Evolutionary conservation across 2,797 vertebrate genomes (phyloP), one percentile per base, ranked within the genome.

Genomic region (Neosilurus mollespiculum): DNA sequence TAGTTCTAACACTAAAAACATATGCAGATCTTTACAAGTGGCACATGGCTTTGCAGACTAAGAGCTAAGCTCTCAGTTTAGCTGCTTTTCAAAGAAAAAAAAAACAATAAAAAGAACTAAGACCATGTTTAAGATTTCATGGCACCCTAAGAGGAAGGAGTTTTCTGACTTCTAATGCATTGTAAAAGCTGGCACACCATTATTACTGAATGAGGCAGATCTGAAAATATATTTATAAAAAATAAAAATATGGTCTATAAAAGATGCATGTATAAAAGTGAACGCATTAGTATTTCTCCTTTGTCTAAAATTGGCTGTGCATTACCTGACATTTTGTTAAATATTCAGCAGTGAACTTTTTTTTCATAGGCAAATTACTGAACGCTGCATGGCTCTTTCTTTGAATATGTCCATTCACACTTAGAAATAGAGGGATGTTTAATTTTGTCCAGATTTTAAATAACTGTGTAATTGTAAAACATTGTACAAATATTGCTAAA

Each of bases 101-200:
- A 54, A 70, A 53, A 64, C 69, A 69, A 84, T 79, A 80, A 84
- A 76, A 59, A 37, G 73, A 34, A 58, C 26, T 37, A 34, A 85
- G 77, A 79, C 86, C 79, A 89, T 91, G 85, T 93, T 93, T 93
- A 93, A 93, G 91, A 93, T 93, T 93, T 93, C 83, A 94, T 92
- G 91, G 59, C 84, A 89, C 69, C 86, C 85, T 90, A 87, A 93
- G 90, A 93, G 91, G 90, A 88, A 90, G 91, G 89, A 82, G 83
- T 82, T 87, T 83, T 88, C 76, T 64, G 85, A 81, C 81, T 84
- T 86, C 81, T 91, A 93, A 93, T 92, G 91, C 89, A 66, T 90
- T 87, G 86, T 90, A 89, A 92, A 88, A 92, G 92, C 90, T 85
- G 37, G 73, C 83, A 80, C 85, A 77, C 89, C 90, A 90, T 91